phyloP scores from a whole-genome alignment of 2,888 invertebrate species.

The Incurvaria masculella region DNA sequence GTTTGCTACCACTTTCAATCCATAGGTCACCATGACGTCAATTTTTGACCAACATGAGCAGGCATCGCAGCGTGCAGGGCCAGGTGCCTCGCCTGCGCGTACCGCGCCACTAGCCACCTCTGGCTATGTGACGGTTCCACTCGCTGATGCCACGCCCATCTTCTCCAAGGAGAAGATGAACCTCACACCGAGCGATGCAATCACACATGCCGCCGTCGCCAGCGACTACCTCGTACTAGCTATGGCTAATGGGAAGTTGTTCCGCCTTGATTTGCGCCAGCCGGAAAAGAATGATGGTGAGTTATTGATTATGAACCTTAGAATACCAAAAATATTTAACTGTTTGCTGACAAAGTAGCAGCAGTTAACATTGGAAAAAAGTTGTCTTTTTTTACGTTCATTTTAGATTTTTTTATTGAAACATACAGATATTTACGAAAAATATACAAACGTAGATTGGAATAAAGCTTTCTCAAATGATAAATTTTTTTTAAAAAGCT shows the following conservation, averaged over 20 bases:
- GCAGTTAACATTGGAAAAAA: no score
- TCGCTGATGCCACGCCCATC: slow-evolving; percentile 77
- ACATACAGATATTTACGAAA: no score
- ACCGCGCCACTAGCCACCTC: slow-evolving; percentile 47
- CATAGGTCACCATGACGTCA: slow-evolving; percentile 74
- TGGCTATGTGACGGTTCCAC: slow-evolving; percentile 51
- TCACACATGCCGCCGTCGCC: slow-evolving; percentile 77
- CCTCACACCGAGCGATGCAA: slow-evolving; percentile 72
- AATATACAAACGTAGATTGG: no score
- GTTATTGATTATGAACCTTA: slow-evolving; percentile 2
- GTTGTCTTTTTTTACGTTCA: no score
- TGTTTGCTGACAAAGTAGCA: no score
- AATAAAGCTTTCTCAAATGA: no score
- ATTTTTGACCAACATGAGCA: slow-evolving; percentile 83
- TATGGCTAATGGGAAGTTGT: slow-evolving; percentile 76
- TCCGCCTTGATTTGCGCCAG: slow-evolving; percentile 77
- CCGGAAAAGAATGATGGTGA: slow-evolving; percentile 77
- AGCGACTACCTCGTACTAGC: slow-evolving; percentile 82
- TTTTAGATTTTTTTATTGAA: no score
- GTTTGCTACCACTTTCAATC: no score
- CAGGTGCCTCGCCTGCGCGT: slow-evolving; percentile 31
- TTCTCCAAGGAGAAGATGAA: slow-evolving; percentile 83
- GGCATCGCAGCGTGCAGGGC: slow-evolving; percentile 54
- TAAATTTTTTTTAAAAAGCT: no score
- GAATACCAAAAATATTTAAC: no score